These are phyloP conservation scores for Ctenochaetus hawaiiensis DNA, from an alignment of 2,797 vertebrate genomes.

Conservation along the genomic window DNA sequence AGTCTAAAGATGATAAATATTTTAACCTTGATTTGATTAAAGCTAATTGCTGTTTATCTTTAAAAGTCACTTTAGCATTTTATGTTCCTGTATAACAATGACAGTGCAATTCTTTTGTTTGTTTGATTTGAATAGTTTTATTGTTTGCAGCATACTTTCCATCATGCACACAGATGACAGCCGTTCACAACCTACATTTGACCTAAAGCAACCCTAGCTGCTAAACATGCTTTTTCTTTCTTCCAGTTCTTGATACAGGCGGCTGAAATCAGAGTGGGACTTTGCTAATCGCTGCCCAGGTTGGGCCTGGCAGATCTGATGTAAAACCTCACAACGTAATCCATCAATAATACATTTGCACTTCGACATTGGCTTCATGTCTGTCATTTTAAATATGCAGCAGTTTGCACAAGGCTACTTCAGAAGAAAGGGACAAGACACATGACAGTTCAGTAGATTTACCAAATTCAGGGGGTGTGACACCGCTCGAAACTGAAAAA, in stretches of 20 bases:
- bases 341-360: slow-evolving; percentile 82
- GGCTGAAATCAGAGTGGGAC: slow-evolving; percentile 74
- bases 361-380: slow-evolving; percentile 64
- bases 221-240: neutral
- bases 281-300: slow-evolving; percentile 57
- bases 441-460: slow-evolving; percentile 16
- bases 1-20: slow-evolving; percentile 52
- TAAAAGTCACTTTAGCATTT: slow-evolving; percentile 29
- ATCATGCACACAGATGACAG: slow-evolving; percentile 11
- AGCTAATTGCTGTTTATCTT: slow-evolving; percentile 40
- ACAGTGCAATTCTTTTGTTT: slow-evolving; percentile 34
- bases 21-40: slow-evolving; percentile 1
- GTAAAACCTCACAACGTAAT: slow-evolving; percentile 72
- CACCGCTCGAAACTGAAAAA: neutral
- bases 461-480: neutral
- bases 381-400: slow-evolving; percentile 80
- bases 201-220: neutral
- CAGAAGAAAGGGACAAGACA: slow-evolving; percentile 24
- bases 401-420: slow-evolving; percentile 46
- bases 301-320: slow-evolving; percentile 47
- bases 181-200: neutral
- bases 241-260: neutral
- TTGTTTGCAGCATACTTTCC: slow-evolving; percentile 29
- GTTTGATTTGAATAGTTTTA: slow-evolving; percentile 36
- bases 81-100: neutral